Conservation (phyloP, 2,888 invertebrate species). For the Cantharis lateralis region DNA sequence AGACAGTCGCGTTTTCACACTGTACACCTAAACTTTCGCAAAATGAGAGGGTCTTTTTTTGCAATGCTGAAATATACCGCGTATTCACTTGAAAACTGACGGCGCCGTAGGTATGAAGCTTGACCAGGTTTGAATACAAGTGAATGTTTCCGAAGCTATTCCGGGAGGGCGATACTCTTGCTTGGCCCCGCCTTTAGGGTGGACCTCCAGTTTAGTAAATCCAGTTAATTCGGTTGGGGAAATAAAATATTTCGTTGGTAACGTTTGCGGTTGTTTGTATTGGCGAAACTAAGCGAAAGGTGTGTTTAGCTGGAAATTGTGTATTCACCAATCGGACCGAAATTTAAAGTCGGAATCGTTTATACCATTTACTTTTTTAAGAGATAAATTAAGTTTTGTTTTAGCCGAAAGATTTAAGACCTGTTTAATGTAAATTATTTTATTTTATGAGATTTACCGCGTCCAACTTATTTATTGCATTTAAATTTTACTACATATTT, state of each 20-base stretch:
- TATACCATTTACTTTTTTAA: constrained; percentile 52
- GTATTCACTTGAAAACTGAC: constrained; percentile 21
- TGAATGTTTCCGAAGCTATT: constrained; percentile 50
- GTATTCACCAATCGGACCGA: constrained; percentile 36
- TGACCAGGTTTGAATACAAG: constrained; percentile 54
- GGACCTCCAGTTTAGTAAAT: background rate
- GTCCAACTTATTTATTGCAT: constrained; percentile 23
- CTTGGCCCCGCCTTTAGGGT: constrained; percentile 41
- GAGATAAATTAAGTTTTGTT: constrained; percentile 57
- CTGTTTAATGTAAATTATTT: constrained; percentile 56
- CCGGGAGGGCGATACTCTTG: constrained; percentile 41
- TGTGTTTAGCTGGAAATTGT: constrained; percentile 34
- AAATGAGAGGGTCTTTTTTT: background rate
- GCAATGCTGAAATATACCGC: constrained; percentile 1
- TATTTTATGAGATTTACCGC: constrained; percentile 46
- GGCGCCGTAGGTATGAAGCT: constrained; percentile 32
- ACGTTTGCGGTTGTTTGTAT: constrained; percentile 16
- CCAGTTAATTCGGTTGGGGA: constrained; percentile 35
- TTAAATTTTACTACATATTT: constrained; percentile 22
- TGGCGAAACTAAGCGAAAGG: constrained; percentile 34
- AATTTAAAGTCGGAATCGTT: constrained; percentile 36
- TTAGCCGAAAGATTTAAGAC: constrained; percentile 55
- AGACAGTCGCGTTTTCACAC: background rate
- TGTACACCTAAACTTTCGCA: background rate
- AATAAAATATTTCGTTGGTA: constrained; percentile 29